Evolutionary conservation across 2,888 invertebrate genomes (phyloP).

Genomic region (Dichetophora obliterata): DNA sequence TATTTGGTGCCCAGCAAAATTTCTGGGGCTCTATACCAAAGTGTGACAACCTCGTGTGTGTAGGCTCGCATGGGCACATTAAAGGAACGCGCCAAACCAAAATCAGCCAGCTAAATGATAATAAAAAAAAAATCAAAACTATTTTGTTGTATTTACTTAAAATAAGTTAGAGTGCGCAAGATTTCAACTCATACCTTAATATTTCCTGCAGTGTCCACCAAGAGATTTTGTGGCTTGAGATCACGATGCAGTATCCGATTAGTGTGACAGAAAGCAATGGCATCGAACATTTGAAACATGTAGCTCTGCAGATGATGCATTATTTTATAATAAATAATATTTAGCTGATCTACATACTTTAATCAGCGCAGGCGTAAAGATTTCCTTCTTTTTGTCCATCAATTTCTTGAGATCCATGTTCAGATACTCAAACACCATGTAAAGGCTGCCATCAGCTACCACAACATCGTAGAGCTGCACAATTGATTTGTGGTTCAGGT

Average conservation of each 20-base stretch:
- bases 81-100: constrained; percentile 94
- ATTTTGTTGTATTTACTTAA: not conserved
- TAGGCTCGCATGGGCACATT: constrained; percentile 92
- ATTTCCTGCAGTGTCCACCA: constrained; percentile 87
- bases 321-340: no score
- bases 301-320: constrained; percentile 74
- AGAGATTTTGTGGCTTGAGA: constrained; percentile 94
- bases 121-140: not conserved
- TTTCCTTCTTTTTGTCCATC: constrained; percentile 79
- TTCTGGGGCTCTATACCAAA: constrained; percentile 98
- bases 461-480: constrained; percentile 92
- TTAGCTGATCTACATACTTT: constrained; percentile 72
- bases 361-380: constrained; percentile 76
- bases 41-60: constrained; percentile 95
- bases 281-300: constrained; percentile 87
- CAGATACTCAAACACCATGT: constrained; percentile 94
- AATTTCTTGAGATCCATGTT: constrained; percentile 93
- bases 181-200: constrained; percentile 75
- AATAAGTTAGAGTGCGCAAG: constrained; percentile 21
- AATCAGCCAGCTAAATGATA: constrained; percentile 79
- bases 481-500: constrained; percentile 89
- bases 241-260: constrained; percentile 92
- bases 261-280: constrained; percentile 91
- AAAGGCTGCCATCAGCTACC: constrained; percentile 86
- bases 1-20: constrained; percentile 90